These are phyloP conservation scores for Trichogramma pretiosum DNA, from an alignment of 1,140 invertebrate genomes.

Conservation along the genomic window DNA sequence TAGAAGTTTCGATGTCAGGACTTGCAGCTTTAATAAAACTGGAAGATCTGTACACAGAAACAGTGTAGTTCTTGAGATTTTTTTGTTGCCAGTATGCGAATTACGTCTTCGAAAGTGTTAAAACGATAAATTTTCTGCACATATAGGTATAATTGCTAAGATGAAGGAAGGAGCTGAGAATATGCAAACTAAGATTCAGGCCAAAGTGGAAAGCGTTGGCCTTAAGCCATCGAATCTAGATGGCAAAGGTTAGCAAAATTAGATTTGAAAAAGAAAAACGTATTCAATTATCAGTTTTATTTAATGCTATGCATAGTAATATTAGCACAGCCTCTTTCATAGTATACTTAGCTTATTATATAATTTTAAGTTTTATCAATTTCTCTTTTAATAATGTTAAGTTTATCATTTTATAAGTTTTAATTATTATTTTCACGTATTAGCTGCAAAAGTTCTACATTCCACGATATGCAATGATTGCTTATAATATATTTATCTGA, in stretches of 20 bases:
- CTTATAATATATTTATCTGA: no score
- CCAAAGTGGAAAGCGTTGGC: conserved; percentile 73
- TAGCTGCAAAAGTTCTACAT: not conserved
- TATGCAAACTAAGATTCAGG: conserved; percentile 87
- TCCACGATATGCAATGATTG: conserved; percentile 2
- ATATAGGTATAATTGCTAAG: conserved; percentile 81
- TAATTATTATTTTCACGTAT: not conserved
- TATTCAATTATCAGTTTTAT: not conserved
- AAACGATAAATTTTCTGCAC: conserved; percentile 32
- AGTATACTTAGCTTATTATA: not conserved
- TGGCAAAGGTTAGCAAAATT: conserved; percentile 50
- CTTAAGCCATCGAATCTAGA: conserved; percentile 48
- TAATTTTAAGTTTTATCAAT: not conserved
- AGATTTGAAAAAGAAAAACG: not conserved
- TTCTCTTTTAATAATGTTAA: not conserved
- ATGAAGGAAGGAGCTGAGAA: conserved; percentile 94
- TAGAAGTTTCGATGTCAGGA: conserved; percentile 2
- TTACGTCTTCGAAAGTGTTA: conserved; percentile 4
- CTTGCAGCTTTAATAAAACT: conserved; percentile 1
- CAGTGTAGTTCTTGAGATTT: no score
- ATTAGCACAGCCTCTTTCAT: not conserved
- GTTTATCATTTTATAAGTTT: not conserved
- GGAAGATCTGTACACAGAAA: no score
- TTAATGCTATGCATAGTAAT: conserved; percentile 3
- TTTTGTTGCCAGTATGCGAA: no score